A percentile compares a stretch with the other conserved stretches of the same genome.
phyloP scores from a whole-genome alignment of 2,888 invertebrate species.

The Megaustenia siamemsis region DNA sequence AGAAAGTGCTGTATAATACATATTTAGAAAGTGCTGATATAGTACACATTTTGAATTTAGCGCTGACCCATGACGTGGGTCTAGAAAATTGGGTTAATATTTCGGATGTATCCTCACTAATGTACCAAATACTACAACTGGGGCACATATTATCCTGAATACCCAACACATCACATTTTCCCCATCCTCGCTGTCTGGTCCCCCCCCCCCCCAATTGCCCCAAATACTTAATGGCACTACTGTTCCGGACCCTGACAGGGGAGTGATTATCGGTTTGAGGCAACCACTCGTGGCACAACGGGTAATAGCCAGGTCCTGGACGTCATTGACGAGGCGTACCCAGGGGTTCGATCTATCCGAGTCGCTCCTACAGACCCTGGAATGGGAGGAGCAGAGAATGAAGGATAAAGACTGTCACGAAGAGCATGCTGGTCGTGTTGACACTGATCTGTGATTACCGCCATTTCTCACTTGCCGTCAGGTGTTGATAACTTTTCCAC shows the following conservation, averaged over 20 bases:
- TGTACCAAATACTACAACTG: too few species aligned
- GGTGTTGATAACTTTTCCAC: not conserved
- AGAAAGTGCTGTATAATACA: too few species aligned
- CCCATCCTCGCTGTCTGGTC: too few species aligned
- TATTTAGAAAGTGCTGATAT: too few species aligned
- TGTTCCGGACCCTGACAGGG: not conserved
- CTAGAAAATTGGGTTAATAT: too few species aligned
- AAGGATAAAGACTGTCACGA: not conserved
- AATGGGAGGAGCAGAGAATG: not conserved
- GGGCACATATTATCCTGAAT: too few species aligned
- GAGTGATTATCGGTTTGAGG: not conserved
- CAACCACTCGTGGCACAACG: not conserved
- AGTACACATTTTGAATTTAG: too few species aligned
- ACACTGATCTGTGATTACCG: conserved; percentile 36
- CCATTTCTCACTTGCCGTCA: conserved; percentile 3
- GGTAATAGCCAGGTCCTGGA: not conserved
- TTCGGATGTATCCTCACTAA: too few species aligned
- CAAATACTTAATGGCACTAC: too few species aligned
- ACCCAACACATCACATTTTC: too few species aligned
- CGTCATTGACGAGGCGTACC: not conserved
- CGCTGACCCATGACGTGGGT: too few species aligned
- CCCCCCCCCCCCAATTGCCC: too few species aligned
- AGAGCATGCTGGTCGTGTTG: conserved; percentile 26
- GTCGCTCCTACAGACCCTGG: not conserved
- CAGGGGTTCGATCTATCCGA: not conserved